Base-by-base conservation (phyloP, 2,888 invertebrate genomes). In the Polia nebulosa region DNA sequence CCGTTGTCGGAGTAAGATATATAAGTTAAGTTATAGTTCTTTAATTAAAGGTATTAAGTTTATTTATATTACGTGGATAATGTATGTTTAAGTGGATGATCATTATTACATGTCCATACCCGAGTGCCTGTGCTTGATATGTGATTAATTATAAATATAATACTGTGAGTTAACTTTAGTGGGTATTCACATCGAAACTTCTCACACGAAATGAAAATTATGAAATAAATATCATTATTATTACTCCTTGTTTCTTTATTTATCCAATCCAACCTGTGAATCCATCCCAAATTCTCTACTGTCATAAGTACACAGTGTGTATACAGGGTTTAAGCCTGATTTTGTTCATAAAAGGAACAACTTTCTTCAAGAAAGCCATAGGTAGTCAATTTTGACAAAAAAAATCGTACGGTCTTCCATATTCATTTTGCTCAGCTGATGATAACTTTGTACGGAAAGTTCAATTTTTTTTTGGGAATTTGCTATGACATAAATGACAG, bases 21-120 rank as follows among this genome's bases (percentile, higher is more conserved):
- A 52, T 85, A 80, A 80, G 82, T 73, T 86, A 85, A 76, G 69
- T 83, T 79, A 84, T 77, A 80, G 71, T 72, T 80, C 69, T 77
- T 72, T 80, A 66, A 82, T 82, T 81, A 75, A 83, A 80, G 76
- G 70, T 78, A 78, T 77, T 89, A 90, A 88, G 89, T 81, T 81
- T 88, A 89, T 89, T 89, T 89, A 89, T 88, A 84, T 82, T 87
- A 73, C 76, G 88, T 87, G 86, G 86, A 85, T 88, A 85, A 82
- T 70, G 67, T 86, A 83, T 78, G 66, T 75, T 68, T 81, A 84
- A 76, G 81, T 67, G 72, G 59, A 84, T 73, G 64, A 80, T 62
- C 62, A 77, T 72, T 77, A 71, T 76, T 80, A 77, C 83, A 85
- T 85, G 85, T 87, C 86, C 87, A 87, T 88, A 86, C 77, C 85